A percentile compares a stretch with the other conserved stretches of the same genome.
Conservation (phyloP, 92 coral and sea anemone species). For the Epizoanthus rinbou region DNA sequence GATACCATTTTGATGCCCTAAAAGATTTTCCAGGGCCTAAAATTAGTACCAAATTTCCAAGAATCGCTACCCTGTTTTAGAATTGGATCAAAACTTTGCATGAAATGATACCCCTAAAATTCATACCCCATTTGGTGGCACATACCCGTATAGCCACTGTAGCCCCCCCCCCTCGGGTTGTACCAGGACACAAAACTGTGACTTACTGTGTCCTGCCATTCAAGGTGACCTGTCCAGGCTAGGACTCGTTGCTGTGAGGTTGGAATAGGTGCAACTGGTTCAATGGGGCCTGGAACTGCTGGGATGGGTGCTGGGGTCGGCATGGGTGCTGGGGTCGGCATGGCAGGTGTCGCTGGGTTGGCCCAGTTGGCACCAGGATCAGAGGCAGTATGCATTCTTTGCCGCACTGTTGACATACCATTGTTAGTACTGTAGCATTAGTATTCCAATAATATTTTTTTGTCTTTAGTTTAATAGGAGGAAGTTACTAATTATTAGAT, state of each 20-base stretch:
- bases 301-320: background rate
- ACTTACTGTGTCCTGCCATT: constrained; percentile 93
- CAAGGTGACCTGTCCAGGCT: constrained; percentile 90
- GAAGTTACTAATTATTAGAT: background rate
- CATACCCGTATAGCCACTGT: too few species aligned
- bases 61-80: too few species aligned
- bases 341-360: background rate
- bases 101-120: too few species aligned
- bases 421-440: background rate
- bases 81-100: too few species aligned
- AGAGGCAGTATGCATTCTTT: background rate
- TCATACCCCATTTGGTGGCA: too few species aligned
- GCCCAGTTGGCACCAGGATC: background rate
- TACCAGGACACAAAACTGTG: too few species aligned
- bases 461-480: background rate
- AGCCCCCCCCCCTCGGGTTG: too few species aligned
- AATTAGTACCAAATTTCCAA: too few species aligned
- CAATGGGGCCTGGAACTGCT: constrained; percentile 12
- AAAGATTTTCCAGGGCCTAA: too few species aligned
- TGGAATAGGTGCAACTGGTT: background rate
- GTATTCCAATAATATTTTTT: background rate
- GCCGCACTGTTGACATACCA: background rate
- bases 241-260: constrained; percentile 53
- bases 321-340: background rate
- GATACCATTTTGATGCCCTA: too few species aligned